A percentile compares a stretch with the other conserved stretches of the same genome.
Conservation (phyloP, 2,113 vertebrate genomes). For the Zosterops hypoxanthus region DNA sequence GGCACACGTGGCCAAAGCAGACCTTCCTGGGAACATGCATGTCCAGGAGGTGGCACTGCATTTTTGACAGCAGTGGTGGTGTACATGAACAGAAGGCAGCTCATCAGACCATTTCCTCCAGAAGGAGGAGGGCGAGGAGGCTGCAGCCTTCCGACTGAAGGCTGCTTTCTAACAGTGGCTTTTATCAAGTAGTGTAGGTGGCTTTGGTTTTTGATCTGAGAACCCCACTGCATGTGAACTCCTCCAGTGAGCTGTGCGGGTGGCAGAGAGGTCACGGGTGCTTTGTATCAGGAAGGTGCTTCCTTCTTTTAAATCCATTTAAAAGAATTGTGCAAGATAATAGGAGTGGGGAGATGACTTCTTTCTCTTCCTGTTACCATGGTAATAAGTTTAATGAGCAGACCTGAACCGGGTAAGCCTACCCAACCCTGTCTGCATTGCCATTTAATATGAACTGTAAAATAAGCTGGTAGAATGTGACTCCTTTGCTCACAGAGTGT, state of each 20-base stretch:
- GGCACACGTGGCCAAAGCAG: fast-evolving
- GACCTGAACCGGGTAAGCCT: background rate
- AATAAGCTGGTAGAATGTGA: constrained; percentile 8
- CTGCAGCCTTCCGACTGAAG: background rate
- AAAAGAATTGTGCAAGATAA: background rate
- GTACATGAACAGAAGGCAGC: background rate
- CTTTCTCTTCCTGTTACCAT: constrained; percentile 33
- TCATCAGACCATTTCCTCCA: background rate
- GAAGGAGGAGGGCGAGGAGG: background rate
- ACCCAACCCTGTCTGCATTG: constrained; percentile 1
- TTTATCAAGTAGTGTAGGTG: background rate
- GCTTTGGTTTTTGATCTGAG: background rate
- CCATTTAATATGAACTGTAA: background rate
- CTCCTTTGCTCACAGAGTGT: background rate
- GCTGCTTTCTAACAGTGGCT: background rate
- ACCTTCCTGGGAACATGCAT: fast-evolving
- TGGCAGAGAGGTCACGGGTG: background rate
- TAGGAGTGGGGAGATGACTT: background rate
- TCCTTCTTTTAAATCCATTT: constrained; percentile 22
- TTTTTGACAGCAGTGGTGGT: background rate
- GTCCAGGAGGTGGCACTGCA: constrained; percentile 5
- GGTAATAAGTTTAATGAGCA: constrained; percentile 29
- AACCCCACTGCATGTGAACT: background rate
- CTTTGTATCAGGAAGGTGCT: background rate
- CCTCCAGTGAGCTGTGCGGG: background rate